These are phyloP conservation scores for Nyctereutes procyonoides DNA, from an alignment of 2,113 vertebrate genomes.

Conservation along the genomic window DNA sequence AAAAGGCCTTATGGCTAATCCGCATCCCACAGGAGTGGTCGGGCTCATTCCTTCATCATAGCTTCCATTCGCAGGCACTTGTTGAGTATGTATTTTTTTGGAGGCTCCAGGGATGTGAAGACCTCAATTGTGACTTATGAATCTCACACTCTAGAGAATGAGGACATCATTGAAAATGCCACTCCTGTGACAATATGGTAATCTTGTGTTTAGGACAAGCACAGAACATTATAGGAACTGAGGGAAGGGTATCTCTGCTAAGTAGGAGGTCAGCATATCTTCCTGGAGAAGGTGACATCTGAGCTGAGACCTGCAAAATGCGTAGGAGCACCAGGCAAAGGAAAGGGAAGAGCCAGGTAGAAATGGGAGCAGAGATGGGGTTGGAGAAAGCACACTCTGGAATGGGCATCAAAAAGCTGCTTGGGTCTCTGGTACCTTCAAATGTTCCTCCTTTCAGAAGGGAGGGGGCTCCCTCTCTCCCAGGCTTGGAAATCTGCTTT, in stretches of 20 bases:
- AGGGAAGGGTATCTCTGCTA: neutral
- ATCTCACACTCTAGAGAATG: neutral
- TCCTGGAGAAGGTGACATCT: neutral
- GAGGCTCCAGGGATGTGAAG: neutral
- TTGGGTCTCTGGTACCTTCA: neutral
- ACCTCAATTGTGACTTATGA: neutral
- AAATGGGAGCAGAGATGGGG: too few relatives aligned
- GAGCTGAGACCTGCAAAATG: neutral
- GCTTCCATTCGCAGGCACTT: neutral
- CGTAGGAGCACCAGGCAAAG: rapidly evolving
- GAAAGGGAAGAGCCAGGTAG: neutral
- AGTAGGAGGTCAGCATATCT: neutral
- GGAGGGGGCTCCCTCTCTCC: neutral
- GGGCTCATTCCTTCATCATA: rapidly evolving
- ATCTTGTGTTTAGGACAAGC: neutral
- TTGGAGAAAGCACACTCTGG: rapidly evolving
- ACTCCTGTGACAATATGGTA: rapidly evolving
- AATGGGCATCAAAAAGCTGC: rapidly evolving
- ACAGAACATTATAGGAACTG: rapidly evolving
- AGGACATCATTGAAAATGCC: neutral
- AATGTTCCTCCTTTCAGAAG: neutral
- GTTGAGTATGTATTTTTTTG: rapidly evolving
- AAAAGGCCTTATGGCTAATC: neutral
- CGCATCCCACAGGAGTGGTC: rapidly evolving
- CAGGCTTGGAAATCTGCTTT: neutral